Evolutionary conservation across 2,888 invertebrate genomes (phyloP), one percentile per base, ranked within the genome.

Genomic region (Pristionchus arcanus): DNA sequence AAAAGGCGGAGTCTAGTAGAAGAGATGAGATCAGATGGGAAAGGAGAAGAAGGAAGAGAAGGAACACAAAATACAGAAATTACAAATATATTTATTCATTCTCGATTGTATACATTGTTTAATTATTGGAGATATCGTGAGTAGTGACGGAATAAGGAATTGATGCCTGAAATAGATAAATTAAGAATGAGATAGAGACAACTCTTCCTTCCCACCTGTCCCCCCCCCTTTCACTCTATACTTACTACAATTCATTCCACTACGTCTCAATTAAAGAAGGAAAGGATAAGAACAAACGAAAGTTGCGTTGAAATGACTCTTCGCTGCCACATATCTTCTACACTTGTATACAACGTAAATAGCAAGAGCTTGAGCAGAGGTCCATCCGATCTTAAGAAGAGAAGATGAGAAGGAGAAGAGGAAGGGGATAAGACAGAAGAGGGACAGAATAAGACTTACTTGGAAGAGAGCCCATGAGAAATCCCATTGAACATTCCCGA

Each of bases 341-440:
- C 92, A 92, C 63, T 91, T 91, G 90, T 92, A 90, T 21, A 93
- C 93, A 16, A 93, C 93, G 71, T 93, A 93, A 34, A 93, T 93
- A 2, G 93, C 93, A 13, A 93, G 91, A 25, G 91, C 92, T 90
- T 93, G 93, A 13, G 92, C 92, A 3, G 91, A 77, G 1, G 92
- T 92, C 91, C 92, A 93, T 25, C 71, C 28, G n/a, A 93, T 90
- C 92, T 92, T 88, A 42, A 91, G 86, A 68, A 68, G 68, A 68
- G 68, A 13, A 15, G 68, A 68, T 68, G 68, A 68, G n/a, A 16
- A 28, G 31, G 15, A n/a, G 31, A 28, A 68, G 31, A 68, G 68
- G 31, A 68, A 68, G 68, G 31, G 28, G 15, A 15, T 15, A 16
- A n/a, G 31, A n/a, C 68, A 28, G 68, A 31, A 68, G 68, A 68